Percentiles rank a stretch among this genome's conserved stretches.
phyloP scores from a whole-genome alignment of 2,797 vertebrate genomes.

The Diplodus puntazzo region DNA sequence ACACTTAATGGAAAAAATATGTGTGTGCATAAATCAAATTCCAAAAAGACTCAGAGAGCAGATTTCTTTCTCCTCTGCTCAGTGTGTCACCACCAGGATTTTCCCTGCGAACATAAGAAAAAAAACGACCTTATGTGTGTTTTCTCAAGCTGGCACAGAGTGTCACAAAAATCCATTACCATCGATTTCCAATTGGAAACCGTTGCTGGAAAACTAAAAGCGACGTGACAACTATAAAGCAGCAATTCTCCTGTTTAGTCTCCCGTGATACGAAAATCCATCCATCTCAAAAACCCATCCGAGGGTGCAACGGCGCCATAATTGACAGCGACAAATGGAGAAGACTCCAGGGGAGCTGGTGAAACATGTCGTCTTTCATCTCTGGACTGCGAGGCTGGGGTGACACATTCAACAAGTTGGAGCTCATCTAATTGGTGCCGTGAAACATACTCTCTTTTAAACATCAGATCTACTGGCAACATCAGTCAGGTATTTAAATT shows the following conservation, averaged over 20 bases:
- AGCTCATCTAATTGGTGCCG: constrained; percentile 51
- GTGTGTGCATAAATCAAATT: background rate
- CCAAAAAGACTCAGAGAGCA: background rate
- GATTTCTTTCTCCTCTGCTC: background rate
- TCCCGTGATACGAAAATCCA: background rate
- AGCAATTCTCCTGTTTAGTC: background rate
- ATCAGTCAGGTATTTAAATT: constrained; percentile 27
- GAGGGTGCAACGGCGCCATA: background rate
- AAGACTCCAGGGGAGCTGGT: background rate
- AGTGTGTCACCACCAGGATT: background rate
- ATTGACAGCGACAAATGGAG: constrained; percentile 1
- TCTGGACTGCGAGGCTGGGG: background rate
- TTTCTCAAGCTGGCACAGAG: constrained; percentile 15
- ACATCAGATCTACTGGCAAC: constrained; percentile 19
- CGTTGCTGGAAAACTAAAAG: constrained; percentile 10
- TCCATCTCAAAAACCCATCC: background rate
- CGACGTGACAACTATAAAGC: background rate
- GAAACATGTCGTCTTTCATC: constrained; percentile 6
- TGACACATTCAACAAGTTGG: constrained; percentile 39
- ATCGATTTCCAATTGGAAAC: constrained; percentile 47
- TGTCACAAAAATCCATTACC: constrained; percentile 17
- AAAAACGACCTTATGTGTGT: background rate
- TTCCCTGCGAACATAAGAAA: constrained; percentile 5
- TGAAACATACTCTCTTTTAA: constrained; percentile 38
- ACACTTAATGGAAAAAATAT: background rate